A percentile compares a stretch with the other conserved stretches of the same genome.
Evolutionary conservation across 2,888 invertebrate species (phyloP).

Genomic region (Drosophila macrothrix): DNA sequence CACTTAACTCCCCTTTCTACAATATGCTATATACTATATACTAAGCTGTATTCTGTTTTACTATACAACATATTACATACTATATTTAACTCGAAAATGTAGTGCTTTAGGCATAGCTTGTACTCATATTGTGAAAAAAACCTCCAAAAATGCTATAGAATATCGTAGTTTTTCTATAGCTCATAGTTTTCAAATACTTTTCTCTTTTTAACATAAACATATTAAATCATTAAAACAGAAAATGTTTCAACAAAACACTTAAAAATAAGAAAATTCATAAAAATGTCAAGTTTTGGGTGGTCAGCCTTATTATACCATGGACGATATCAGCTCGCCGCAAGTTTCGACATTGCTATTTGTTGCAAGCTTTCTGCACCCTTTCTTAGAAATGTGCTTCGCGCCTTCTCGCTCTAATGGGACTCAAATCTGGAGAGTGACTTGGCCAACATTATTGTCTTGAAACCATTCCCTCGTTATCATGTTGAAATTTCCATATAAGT

Average conservation of each 20-base stretch:
- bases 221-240: too few relatives aligned
- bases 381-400: not conserved
- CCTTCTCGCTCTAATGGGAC: not conserved
- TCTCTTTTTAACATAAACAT: too few relatives aligned
- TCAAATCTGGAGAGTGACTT: not conserved
- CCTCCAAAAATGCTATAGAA: too few relatives aligned
- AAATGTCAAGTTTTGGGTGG: not conserved
- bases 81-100: not conserved
- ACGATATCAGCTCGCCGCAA: not conserved
- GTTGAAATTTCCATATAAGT: not conserved
- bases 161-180: too few relatives aligned
- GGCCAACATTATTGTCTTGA: not conserved
- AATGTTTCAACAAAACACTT: too few relatives aligned
- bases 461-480: not conserved
- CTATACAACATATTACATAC: not conserved
- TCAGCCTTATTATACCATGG: not conserved
- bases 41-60: too few relatives aligned
- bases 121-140: too few relatives aligned
- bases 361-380: not conserved
- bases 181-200: too few relatives aligned
- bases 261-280: too few relatives aligned
- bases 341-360: not conserved
- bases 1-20: not conserved
- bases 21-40: not conserved
- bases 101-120: too few relatives aligned